Evolutionary conservation across 2,888 invertebrate genomes (phyloP), one percentile per base, ranked within the genome.

Genomic region (Polyommatus iphigenia): DNA sequence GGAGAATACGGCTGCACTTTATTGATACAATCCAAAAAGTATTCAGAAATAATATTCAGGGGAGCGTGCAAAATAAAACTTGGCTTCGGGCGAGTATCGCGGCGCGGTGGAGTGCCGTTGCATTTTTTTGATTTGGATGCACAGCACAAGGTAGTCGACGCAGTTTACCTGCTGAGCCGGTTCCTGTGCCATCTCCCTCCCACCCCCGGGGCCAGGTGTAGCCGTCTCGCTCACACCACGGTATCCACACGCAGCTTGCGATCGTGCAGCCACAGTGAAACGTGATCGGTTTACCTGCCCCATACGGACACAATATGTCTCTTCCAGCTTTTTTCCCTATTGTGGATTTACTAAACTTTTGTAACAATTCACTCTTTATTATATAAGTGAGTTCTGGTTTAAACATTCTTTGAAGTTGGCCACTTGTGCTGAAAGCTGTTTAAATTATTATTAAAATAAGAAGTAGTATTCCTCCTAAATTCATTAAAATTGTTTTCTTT

Each of bases 81-180:
- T 46, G 46, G 46, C 46, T 73, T 20, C 8, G 73, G 50, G 41
- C 50, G 24, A n/a, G 75, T 46, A 50, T 46, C 73, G 73, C 24
- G 18, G 75, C 73, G 73, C 24, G 18, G 75, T 18, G 24, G 75
- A 80, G 78, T 79, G 80, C 78, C 79, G 80, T 79, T 80, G 81
- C 80, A 78, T 79, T 80, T 79, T 80, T 79, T 85, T 83, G 85
- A 84, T 84, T 81, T 71, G 80, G 78, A 79, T 79, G 79, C 81
- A 82, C 81, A 67, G 79, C 80, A 82, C 75, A 50, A 50, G 46
- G 50, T 24, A 75, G 54, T 24, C 73, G 24, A 82, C 77, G 80
- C 81, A 80, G 80, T 81, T 82, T 85, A 84, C 85, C 84, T 84
- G 85, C 82, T 79, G 80, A 81, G 82, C 85, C 82, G 82, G 84